Conservation (phyloP, 2,113 vertebrate genomes). For the Lasiurus cinereus region DNA sequence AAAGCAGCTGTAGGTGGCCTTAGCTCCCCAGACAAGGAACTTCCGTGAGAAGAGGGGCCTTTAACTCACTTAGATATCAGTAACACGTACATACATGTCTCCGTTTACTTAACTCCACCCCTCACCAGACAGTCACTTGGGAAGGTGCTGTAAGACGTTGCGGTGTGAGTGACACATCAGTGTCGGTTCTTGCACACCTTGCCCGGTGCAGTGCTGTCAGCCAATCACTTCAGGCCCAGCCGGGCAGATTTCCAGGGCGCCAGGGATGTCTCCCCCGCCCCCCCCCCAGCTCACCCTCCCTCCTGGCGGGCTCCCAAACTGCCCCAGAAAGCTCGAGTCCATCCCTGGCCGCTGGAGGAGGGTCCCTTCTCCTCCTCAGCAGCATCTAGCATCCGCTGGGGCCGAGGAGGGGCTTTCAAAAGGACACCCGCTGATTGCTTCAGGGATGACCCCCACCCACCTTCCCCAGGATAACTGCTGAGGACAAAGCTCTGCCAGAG, state of each 20-base stretch:
- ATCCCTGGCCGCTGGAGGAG: not conserved
- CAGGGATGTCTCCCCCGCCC: no score
- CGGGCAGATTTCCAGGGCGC: not conserved
- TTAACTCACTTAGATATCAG: not conserved
- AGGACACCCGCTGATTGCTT: not conserved
- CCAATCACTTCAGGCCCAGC: not conserved
- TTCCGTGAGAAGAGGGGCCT: not conserved
- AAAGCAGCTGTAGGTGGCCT: not conserved
- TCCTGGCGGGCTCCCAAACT: not conserved
- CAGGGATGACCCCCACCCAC: not conserved
- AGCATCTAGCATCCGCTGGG: not conserved
- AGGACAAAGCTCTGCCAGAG: constrained; percentile 76
- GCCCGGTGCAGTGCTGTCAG: not conserved
- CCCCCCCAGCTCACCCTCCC: not conserved
- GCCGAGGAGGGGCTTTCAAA: not conserved
- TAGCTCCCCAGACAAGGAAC: not conserved
- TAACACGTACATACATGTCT: not conserved
- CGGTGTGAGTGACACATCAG: not conserved
- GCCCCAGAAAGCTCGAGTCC: not conserved
- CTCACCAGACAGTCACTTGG: not conserved
- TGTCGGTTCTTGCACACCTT: not conserved
- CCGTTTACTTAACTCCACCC: not conserved
- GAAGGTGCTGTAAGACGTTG: constrained; percentile 8
- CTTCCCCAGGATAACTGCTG: not conserved
- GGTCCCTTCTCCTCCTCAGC: not conserved